Evolutionary conservation across 2,888 invertebrate species (phyloP), one percentile per base, ranked within the genome.

Genomic region (Melanophora roralis): DNA sequence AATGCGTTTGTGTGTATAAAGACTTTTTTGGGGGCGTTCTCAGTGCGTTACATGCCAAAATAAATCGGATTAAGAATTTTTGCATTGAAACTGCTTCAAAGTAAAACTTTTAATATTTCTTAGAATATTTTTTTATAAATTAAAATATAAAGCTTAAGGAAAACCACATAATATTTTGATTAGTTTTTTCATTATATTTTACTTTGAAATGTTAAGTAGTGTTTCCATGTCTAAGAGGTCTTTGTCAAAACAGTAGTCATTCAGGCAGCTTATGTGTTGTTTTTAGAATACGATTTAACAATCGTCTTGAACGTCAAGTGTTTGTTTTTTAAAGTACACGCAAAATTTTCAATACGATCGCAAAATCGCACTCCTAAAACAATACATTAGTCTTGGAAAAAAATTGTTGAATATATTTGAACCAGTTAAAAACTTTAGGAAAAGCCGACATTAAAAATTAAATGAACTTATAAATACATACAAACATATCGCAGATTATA

Each of bases 171-270:
- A 78, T 74, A 74, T 69, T 71, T 75, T 75, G 75, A 79, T 79
- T 71, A 65, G 55, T 40, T 71, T 75, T 65, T 43, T 59, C 51
- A 19, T 27, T n/a, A n/a, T n/a, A n/a, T n/a, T 27, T 6, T 6
- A 40, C 53, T 19, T 34, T 49, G 27, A 60, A 36, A 51, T 32
- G 27, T 71, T 53, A 16, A 49, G 23, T 32, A 53, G 60, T 45
- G 40, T 62, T 67, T 60, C 60, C 65, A 75, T 75, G 69, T 53
- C n/a, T 40, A 21, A 59, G 40, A 43, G 36, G 34, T 57, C 62
- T 69, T 59, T 65, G 64, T 74, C 78, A 68, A 59, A 74, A 78
- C 69, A 71, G 71, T 71, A 79, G 74, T 79, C 73, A 73, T 69
- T 74, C 74, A 60, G 60, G 47, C 23, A 23, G 23, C 71, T 53